Percentiles rank a stretch among this genome's conserved stretches.
Conservation (phyloP, 2,888 invertebrate genomes). For the Cataglyphis cursor region DNA sequence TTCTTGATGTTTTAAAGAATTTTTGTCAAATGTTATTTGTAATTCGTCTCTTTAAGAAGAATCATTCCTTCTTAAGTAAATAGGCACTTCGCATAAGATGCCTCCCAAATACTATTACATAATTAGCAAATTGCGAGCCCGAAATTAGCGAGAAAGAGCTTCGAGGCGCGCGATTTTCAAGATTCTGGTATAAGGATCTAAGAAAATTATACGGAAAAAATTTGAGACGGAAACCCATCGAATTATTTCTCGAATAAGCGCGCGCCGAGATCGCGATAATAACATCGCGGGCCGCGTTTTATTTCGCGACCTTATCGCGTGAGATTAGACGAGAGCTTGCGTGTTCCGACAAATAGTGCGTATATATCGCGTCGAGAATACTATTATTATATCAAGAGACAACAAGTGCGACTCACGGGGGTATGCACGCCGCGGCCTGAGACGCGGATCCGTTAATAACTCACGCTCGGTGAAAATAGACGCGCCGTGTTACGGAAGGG, state of each 20-base stretch:
- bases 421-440: conserved; percentile 62
- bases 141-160: conserved; percentile 6
- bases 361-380: conserved; percentile 60
- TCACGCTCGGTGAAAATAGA: conserved; percentile 74
- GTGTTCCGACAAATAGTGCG: conserved; percentile 69
- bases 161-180: not conserved
- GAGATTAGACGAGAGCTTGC: conserved; percentile 49
- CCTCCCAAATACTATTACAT: conserved; percentile 2
- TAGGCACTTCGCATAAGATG: not conserved
- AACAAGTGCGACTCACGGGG: conserved; percentile 69
- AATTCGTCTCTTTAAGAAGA: conserved; percentile 3
- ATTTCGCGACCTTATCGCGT: conserved; percentile 7
- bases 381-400: conserved; percentile 78
- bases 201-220: not conserved
- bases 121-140: not conserved
- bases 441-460: conserved; percentile 76
- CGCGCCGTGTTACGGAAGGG: conserved; percentile 52
- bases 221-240: not conserved
- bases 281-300: conserved; percentile 3
- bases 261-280: not conserved
- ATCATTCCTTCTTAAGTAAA: not conserved
- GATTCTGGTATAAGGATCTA: not conserved
- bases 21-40: not conserved
- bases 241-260: not conserved
- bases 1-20: not conserved